Conservation (phyloP, 2,797 vertebrate genomes). For the Cyclura pinguis region DNA sequence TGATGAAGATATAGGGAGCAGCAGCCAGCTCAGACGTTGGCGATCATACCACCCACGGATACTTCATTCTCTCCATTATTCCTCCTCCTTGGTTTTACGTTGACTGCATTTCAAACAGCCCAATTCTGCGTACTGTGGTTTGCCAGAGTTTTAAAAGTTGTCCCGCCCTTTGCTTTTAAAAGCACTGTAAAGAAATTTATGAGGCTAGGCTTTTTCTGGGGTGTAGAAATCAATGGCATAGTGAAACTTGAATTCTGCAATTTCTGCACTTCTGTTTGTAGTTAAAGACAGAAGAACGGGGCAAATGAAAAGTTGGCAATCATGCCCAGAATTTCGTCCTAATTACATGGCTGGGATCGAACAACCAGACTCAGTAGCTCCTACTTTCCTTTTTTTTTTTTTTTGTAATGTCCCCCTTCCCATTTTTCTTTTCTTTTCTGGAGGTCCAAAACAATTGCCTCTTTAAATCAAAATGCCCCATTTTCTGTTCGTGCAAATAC, state of each 20-base stretch:
- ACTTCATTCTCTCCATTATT: neutral
- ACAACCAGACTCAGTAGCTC: too few species aligned
- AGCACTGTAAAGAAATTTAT: too few species aligned
- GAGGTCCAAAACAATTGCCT: neutral
- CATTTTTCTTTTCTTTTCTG: neutral
- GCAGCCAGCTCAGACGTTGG: neutral
- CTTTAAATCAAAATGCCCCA: neutral
- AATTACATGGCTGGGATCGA: neutral
- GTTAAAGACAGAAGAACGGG: neutral
- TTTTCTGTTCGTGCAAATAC: conserved; percentile 6
- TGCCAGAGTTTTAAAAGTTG: neutral
- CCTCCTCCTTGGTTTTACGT: too few species aligned
- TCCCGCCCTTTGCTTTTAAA: neutral
- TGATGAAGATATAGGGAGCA: neutral
- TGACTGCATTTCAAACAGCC: neutral
- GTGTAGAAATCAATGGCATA: neutral
- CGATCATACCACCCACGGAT: neutral
- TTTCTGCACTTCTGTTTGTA: neutral
- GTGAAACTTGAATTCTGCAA: neutral
- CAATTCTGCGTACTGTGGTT: neutral
- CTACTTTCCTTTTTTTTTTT: too few species aligned
- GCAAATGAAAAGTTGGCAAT: neutral
- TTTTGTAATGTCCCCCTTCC: too few species aligned
- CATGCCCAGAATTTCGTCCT: neutral
- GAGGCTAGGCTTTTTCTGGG: neutral